Evolutionary conservation across 2,113 vertebrate genomes (phyloP).

Genomic region (Thunnus maccoyii): DNA sequence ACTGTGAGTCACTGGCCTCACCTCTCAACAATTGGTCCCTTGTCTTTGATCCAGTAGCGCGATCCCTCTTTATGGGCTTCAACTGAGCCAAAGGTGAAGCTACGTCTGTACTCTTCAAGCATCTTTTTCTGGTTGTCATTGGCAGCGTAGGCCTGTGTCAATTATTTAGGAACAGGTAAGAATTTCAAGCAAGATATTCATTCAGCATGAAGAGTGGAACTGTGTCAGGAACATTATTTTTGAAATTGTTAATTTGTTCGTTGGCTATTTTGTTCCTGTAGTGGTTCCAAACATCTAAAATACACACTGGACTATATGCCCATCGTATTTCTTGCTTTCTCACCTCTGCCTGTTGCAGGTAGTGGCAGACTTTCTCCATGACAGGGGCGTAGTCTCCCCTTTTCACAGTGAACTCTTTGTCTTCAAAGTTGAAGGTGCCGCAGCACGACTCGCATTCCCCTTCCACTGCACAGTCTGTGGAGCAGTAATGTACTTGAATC

Average conservation of each 20-base stretch:
- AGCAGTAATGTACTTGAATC: neutral
- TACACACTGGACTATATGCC: neutral
- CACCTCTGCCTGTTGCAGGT: conserved; percentile 90
- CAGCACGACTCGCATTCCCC: conserved; percentile 82
- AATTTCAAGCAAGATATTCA: neutral
- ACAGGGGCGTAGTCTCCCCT: conserved; percentile 90
- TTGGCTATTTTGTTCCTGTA: neutral
- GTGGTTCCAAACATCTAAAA: neutral
- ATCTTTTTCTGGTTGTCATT: conserved; percentile 90
- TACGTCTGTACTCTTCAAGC: conserved; percentile 88
- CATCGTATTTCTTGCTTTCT: neutral
- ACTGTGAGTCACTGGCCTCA: conserved; percentile 53
- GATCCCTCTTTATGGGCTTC: conserved; percentile 93
- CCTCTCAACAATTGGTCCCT: conserved; percentile 95
- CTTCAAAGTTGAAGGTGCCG: conserved; percentile 87
- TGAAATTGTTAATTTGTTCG: neutral
- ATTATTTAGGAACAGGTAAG: conserved; percentile 14
- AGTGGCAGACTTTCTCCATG: conserved; percentile 88
- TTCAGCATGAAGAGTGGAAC: neutral
- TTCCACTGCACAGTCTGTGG: conserved; percentile 82
- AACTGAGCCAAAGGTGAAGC: conserved; percentile 90
- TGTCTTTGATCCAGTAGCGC: conserved; percentile 93
- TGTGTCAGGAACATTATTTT: neutral
- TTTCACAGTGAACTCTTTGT: conserved; percentile 86
- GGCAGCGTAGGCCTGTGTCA: conserved; percentile 85